Evolutionary conservation across 2,888 invertebrate species (phyloP), one percentile per base, ranked within the genome.

Genomic region (Andrena camellia): DNA sequence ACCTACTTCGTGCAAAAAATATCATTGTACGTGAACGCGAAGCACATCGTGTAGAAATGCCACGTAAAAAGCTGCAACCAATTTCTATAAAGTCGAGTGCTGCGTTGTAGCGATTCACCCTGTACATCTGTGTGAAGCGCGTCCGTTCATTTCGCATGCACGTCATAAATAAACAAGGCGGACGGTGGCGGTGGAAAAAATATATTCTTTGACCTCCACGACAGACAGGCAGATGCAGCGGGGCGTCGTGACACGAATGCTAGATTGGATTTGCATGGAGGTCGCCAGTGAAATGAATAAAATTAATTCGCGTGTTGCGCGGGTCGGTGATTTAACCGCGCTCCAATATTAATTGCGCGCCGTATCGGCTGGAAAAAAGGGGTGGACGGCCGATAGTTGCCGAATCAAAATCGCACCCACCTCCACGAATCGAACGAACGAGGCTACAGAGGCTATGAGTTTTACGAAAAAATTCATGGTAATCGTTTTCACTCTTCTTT

Each of bases 231-330:
- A 71, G 64, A 73, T 70, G 73, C 63, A 66, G 35, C 75, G 57
- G 75, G 84, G 71, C 29, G 31, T 33, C 64, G 72, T 77, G 77
- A 77, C 77, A 77, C 69, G 59, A 81, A 68, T 84, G 66, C 70
- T 75, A 69, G 71, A 67, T 17, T 52, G 42, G 64, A 80, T 84
- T 84, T 70, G 57, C 81, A 71, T 70, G 54, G 57, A 35, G 57
- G 48, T 57, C 23, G 64, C 33, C 52, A 50, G 67, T 50, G 60
- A 84, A 84, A 78, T 81, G 85, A 84, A 85, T 84, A 85, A 84
- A 85, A 84, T 85, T 81, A 84, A 81, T 77, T 78, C 75, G 13
- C 74, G 84, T 78, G 81, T 72, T 69, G 31, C 59, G 52, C 67
- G 77, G 42, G n/a, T 54, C 71, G 66, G 50, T 57, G 77, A 70